Evolutionary conservation across 92 coral and sea anemone genomes (phyloP), one percentile per base, ranked within the genome.

Genomic region (Hydrozoanthus gracilis): DNA sequence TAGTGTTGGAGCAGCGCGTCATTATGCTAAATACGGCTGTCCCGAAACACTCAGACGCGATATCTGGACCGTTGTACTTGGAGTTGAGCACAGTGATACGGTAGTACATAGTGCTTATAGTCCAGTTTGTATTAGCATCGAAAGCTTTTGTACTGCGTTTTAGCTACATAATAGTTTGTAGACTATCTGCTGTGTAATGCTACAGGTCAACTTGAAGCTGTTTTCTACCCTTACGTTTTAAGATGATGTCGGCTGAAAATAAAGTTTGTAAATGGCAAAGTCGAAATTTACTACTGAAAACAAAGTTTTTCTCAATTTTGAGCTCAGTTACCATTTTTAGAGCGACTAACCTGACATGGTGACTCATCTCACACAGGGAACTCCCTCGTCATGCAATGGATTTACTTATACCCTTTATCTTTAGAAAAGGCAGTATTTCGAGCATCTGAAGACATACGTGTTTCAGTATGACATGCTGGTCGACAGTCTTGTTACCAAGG

Each of bases 401-500:
- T 51, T 9, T 49, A 11, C 51, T 8, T 73, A 4, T 79, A 4
- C 45, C 49, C 14, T 88, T 18, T 52, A 15, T 82, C 87, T 58
- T 55, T 74, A 96, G 99, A 93, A 96, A 79, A 91, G 87, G 74
- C 75, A 95, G 88, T 95, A 96, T 86, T 96, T 96, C 88, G 95
- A 96, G 79, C 99, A 96, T 86, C 95, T 96, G 27, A 96, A 93
- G 95, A 86, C 83, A 10, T 92, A 90, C 88, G 99, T 96, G 84
- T 75, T 93, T 71, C 93, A 93, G 74, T 94, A 96, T 79, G 96
- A 95, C 83, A 93, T 96, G 95, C 72, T 96, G 74, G 99, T 96
- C 17, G 99, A 96, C 86, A 96, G 93, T 72, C 93, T 96, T 46
- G 90, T 96, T 18, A 95, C 95, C 82, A 96, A 96, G 99, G 99